A percentile compares a stretch with the other conserved stretches of the same genome.
Evolutionary conservation across 2,888 invertebrate genomes (phyloP).

Genomic region (Iselma pallidipennis): DNA sequence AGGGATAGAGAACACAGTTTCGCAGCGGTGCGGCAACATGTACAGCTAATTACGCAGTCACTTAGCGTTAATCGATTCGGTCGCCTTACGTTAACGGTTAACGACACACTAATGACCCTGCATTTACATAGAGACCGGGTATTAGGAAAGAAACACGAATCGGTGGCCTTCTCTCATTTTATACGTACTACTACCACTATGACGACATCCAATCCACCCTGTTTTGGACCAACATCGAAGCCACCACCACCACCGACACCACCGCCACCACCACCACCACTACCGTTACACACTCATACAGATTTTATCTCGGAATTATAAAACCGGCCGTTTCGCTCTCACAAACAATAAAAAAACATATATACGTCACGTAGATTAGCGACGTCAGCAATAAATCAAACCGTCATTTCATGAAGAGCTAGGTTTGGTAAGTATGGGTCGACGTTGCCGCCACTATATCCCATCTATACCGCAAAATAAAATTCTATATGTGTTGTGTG

Average conservation of each 20-base stretch:
- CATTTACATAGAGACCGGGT: constrained; percentile 55
- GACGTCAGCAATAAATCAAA: constrained; percentile 58
- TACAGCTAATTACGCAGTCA: constrained; percentile 60
- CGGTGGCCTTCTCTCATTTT: constrained; percentile 5
- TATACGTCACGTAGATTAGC: constrained; percentile 58
- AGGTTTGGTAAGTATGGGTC: constrained; percentile 23
- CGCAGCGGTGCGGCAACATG: constrained; percentile 45
- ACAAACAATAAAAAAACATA: constrained; percentile 56
- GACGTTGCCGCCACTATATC: constrained; percentile 46
- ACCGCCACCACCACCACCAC: constrained; percentile 32
- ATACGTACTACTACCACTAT: constrained; percentile 29
- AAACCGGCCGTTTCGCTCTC: constrained; percentile 54
- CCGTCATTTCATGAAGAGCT: constrained; percentile 54
- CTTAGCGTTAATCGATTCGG: constrained; percentile 60
- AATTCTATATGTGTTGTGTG: constrained; percentile 54
- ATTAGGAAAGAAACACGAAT: constrained; percentile 29
- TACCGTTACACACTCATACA: constrained; percentile 55
- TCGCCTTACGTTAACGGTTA: constrained; percentile 59
- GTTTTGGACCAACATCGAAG: constrained; percentile 1
- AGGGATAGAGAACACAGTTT: constrained; percentile 9
- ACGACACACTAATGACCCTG: constrained; percentile 58
- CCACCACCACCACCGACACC: constrained; percentile 31
- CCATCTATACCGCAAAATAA: constrained; percentile 55
- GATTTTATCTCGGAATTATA: constrained; percentile 57
- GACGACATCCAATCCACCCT: constrained; percentile 13